These are phyloP conservation scores for Nothoprocta perdicaria DNA, from an alignment of 2,113 vertebrate genomes.

Conservation along the genomic window DNA sequence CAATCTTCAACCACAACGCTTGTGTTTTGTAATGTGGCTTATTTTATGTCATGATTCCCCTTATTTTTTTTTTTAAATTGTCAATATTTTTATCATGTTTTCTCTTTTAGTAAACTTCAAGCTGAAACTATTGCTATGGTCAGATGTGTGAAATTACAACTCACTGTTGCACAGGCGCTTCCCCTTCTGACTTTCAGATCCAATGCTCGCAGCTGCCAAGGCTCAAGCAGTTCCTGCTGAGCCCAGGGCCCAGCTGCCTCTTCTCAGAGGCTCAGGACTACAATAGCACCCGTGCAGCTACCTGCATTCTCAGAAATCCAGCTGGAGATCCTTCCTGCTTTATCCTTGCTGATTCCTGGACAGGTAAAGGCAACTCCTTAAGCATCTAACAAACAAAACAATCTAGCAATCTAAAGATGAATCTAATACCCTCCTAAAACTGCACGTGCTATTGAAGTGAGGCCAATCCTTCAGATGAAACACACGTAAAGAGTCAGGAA, in stretches of 20 bases:
- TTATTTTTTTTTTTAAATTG: not conserved
- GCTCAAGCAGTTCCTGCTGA: not conserved
- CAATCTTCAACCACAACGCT: not conserved
- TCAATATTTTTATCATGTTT: not conserved
- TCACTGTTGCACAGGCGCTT: not conserved
- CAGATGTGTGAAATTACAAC: not conserved
- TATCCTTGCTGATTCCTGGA: not conserved
- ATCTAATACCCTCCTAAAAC: not conserved
- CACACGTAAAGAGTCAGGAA: not conserved
- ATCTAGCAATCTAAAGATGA: not conserved
- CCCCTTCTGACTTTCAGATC: not conserved
- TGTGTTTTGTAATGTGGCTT: not conserved
- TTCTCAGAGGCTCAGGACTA: not conserved
- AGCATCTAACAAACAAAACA: too few relatives aligned
- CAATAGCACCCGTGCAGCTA: not conserved
- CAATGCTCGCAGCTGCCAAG: not conserved
- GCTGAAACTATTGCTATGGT: not conserved
- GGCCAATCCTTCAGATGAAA: not conserved
- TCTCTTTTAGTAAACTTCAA: constrained; percentile 16
- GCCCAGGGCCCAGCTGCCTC: not conserved
- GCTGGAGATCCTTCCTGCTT: not conserved
- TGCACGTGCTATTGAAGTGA: not conserved
- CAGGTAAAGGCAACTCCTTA: not conserved
- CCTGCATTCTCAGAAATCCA: not conserved
- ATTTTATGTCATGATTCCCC: not conserved